A percentile compares a stretch with the other conserved stretches of the same genome.
These are phyloP conservation scores for Phrynocephalus versicolor DNA, from an alignment of 2,113 vertebrate species.

Conservation along the genomic window DNA sequence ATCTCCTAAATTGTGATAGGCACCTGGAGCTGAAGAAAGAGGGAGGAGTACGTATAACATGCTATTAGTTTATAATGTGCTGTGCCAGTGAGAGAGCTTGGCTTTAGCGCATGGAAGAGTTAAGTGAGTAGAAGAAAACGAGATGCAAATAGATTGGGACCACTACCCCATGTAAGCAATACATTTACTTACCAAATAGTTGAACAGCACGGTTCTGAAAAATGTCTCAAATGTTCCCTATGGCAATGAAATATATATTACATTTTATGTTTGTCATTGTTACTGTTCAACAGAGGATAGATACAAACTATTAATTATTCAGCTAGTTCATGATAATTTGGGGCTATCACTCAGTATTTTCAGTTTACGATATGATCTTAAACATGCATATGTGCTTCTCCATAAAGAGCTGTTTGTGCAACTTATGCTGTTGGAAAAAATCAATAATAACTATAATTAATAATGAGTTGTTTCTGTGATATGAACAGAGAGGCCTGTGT, in stretches of 20 bases:
- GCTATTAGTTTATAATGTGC: too few species aligned
- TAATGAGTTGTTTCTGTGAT: constrained; percentile 15
- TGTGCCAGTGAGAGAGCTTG: too few species aligned
- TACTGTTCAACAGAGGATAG: fast-evolving
- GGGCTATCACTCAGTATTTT: neutral
- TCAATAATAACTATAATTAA: constrained; percentile 16
- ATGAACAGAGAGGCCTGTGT: constrained; percentile 10
- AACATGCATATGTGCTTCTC: neutral
- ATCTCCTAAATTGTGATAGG: too few species aligned
- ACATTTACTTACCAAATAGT: too few species aligned
- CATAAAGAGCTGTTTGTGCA: neutral
- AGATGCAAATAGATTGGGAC: neutral
- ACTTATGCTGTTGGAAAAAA: fast-evolving
- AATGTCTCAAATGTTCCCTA: neutral
- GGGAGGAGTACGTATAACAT: too few species aligned
- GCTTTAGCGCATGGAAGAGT: too few species aligned
- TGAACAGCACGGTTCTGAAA: neutral
- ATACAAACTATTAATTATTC: neutral
- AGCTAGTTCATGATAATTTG: neutral
- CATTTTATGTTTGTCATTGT: neutral
- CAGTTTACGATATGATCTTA: neutral
- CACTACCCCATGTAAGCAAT: neutral
- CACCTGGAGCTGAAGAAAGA: too few species aligned
- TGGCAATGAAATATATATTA: neutral
- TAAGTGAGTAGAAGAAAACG: too few species aligned